Evolutionary conservation across 2,797 vertebrate genomes (phyloP).

Genomic region (Aselliscus stoliczkanus): DNA sequence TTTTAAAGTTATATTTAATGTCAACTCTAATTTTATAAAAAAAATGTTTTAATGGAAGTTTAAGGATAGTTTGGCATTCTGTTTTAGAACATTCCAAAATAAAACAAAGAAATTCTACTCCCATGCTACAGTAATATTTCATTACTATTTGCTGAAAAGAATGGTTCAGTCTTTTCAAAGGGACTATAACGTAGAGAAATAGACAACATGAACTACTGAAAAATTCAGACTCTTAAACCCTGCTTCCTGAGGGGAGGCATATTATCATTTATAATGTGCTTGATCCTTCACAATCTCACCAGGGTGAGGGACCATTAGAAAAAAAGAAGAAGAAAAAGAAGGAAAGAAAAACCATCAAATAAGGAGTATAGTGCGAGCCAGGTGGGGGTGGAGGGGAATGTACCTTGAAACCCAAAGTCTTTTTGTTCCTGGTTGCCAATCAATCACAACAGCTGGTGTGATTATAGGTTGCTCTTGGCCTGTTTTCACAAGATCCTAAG

Average conservation of each 20-base stretch:
- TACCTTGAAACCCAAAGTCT: slow-evolving; percentile 50
- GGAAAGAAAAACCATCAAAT: not conserved
- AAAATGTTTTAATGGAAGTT: not conserved
- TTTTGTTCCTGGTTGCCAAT: slow-evolving; percentile 37
- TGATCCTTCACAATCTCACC: slow-evolving; percentile 24
- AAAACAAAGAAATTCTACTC: slow-evolving; percentile 11
- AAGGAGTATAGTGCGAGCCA: not conserved
- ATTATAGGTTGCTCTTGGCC: slow-evolving; percentile 18
- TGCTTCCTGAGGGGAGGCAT: slow-evolving; percentile 55
- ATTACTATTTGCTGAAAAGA: slow-evolving; percentile 38
- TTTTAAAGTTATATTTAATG: not conserved
- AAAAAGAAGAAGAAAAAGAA: not conserved
- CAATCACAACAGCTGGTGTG: slow-evolving; percentile 34
- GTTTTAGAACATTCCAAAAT: slow-evolving; percentile 9
- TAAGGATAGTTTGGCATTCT: not conserved
- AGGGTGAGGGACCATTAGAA: slow-evolving; percentile 23
- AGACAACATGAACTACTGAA: slow-evolving; percentile 51
- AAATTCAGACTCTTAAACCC: slow-evolving; percentile 39
- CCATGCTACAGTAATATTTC: slow-evolving; percentile 43
- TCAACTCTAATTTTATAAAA: too few species aligned
- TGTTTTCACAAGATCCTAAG: slow-evolving; percentile 45
- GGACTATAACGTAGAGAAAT: slow-evolving; percentile 63
- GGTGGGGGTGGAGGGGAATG: not conserved
- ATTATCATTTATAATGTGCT: slow-evolving; percentile 45
- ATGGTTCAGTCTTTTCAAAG: slow-evolving; percentile 44